phyloP scores from a whole-genome alignment of 92 coral and sea anemone genomes.

The Anthopleura xanthogrammica region DNA sequence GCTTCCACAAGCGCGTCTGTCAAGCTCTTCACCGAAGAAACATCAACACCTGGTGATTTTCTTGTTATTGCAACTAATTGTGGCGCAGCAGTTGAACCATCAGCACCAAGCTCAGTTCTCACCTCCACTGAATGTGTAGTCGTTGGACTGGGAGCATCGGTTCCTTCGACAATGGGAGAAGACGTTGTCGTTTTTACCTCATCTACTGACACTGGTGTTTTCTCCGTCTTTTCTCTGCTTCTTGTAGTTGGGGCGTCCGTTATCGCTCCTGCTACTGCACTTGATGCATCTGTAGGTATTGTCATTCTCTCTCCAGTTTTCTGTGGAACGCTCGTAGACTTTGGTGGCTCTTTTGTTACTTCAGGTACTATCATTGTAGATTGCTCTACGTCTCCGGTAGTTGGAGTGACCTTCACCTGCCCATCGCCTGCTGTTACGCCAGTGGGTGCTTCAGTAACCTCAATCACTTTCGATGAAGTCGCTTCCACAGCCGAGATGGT shows the following conservation, averaged over 20 bases:
- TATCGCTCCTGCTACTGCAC: too few relatives aligned
- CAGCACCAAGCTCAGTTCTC: neutral
- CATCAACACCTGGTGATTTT: neutral
- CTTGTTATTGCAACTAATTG: neutral
- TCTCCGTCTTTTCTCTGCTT: too few relatives aligned
- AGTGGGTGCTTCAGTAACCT: too few relatives aligned
- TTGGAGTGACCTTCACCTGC: too few relatives aligned
- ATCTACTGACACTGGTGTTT: too few relatives aligned
- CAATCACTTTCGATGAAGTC: too few relatives aligned
- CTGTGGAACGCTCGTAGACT: too few relatives aligned
- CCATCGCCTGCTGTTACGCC: too few relatives aligned
- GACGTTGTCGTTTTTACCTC: neutral
- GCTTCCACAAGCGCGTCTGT: neutral
- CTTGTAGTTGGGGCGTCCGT: too few relatives aligned
- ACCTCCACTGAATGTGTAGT: neutral
- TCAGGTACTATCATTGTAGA: too few relatives aligned
- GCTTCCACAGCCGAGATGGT: too few relatives aligned
- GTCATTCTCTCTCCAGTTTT: neutral
- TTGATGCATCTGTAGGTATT: neutral
- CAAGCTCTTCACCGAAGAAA: neutral
- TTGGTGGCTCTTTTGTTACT: neutral
- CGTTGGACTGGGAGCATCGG: neutral
- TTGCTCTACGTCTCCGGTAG: too few relatives aligned
- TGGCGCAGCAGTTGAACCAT: neutral
- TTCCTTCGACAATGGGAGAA: neutral